Percentiles rank a stretch among this genome's conserved stretches.
Evolutionary conservation across 2,113 vertebrate genomes (phyloP).

Genomic region (Chascanopsetta lugubris): DNA sequence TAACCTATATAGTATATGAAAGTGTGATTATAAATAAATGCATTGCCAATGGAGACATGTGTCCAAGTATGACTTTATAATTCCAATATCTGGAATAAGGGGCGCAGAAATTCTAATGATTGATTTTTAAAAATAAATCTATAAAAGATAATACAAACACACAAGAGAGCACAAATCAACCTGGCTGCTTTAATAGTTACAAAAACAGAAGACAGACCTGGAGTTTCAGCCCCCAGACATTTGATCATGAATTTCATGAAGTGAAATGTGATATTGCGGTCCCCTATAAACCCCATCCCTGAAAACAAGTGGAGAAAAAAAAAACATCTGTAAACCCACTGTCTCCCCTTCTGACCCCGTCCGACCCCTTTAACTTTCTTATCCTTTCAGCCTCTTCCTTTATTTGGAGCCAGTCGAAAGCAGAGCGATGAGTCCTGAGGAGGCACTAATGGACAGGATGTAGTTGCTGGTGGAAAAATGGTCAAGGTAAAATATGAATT

Average conservation of each 20-base stretch:
- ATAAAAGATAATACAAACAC: background rate
- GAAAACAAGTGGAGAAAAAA: slow-evolving; percentile 37
- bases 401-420: slow-evolving; percentile 97
- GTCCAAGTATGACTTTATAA: background rate
- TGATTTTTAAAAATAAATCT: background rate
- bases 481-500: slow-evolving; percentile 80
- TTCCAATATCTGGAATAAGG: too few species aligned
- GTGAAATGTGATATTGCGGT: slow-evolving; percentile 66
- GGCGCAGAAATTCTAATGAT: background rate
- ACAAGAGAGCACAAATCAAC: slow-evolving; percentile 23
- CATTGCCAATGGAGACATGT: slow-evolving; percentile 47
- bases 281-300: slow-evolving; percentile 10
- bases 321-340: slow-evolving; percentile 13
- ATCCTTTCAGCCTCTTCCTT: slow-evolving; percentile 34
- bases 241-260: slow-evolving; percentile 80
- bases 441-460: slow-evolving; percentile 94
- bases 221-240: slow-evolving; percentile 62
- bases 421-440: slow-evolving; percentile 96
- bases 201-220: slow-evolving; percentile 71
- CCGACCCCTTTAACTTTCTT: slow-evolving; percentile 2
- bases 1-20: slow-evolving; percentile 63
- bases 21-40: slow-evolving; percentile 74
- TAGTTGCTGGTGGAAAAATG: slow-evolving; percentile 87
- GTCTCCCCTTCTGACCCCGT: slow-evolving; percentile 1
- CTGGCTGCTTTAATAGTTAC: slow-evolving; percentile 78